Evolutionary conservation across 2,888 invertebrate species (phyloP).

Genomic region (Parnassius mnemosyne): DNA sequence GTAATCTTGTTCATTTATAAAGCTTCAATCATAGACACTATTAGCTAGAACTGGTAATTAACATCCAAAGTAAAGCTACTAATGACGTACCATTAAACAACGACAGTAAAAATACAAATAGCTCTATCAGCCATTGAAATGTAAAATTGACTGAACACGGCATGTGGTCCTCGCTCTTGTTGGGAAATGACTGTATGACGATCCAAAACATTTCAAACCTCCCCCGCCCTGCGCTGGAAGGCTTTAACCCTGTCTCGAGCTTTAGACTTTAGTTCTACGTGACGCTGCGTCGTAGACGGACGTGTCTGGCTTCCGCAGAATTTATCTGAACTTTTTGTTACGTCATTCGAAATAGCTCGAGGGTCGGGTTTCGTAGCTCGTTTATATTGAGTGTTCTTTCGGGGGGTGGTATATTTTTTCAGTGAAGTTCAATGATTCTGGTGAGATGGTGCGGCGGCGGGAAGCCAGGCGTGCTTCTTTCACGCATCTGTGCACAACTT

Average conservation of each 20-base stretch:
- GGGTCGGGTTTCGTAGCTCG: slow-evolving; percentile 53
- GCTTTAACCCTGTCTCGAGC: slow-evolving; percentile 37
- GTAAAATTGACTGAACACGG: slow-evolving; percentile 66
- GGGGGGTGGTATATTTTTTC: slow-evolving; percentile 56
- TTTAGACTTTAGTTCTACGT: slow-evolving; percentile 52
- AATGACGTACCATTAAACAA: slow-evolving; percentile 64
- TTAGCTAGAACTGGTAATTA: slow-evolving; percentile 42
- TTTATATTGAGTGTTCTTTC: slow-evolving; percentile 44
- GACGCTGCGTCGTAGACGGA: slow-evolving; percentile 49
- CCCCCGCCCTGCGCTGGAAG: slow-evolving; percentile 47
- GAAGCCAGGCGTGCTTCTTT: slow-evolving; percentile 57
- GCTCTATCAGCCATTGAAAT: slow-evolving; percentile 51
- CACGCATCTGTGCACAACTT: slow-evolving; percentile 58
- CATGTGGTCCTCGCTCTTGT: slow-evolving; percentile 63
- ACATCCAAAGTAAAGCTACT: slow-evolving; percentile 48
- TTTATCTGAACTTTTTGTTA: slow-evolving; percentile 58
- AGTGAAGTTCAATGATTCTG: slow-evolving; percentile 61
- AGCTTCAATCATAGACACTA: slow-evolving; percentile 3
- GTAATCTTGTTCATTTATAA: neutral
- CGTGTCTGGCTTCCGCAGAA: slow-evolving; percentile 34
- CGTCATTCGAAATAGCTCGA: slow-evolving; percentile 57
- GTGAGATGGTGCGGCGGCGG: slow-evolving; percentile 68
- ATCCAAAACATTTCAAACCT: slow-evolving; percentile 69
- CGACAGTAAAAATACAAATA: slow-evolving; percentile 67
- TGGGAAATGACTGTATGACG: slow-evolving; percentile 63